These are phyloP conservation scores for Priocnemis perturbator DNA, from an alignment of 2,888 invertebrate species.

Conservation along the genomic window DNA sequence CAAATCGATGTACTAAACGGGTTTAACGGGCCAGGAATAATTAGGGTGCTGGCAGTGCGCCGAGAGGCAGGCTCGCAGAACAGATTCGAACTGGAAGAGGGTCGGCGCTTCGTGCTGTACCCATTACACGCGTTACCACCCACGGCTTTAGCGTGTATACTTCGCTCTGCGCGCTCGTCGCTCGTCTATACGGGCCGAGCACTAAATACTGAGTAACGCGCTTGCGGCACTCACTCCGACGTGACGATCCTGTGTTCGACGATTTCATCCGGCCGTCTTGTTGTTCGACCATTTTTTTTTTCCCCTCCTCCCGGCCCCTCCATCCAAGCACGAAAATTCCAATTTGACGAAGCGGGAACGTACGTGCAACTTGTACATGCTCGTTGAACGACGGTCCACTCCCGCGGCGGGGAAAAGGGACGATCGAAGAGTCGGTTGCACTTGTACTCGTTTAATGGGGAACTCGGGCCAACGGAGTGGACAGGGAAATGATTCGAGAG, in stretches of 20 bases:
- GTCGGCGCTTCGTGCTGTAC: conserved; percentile 40
- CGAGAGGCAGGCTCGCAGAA: conserved; percentile 62
- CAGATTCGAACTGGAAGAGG: conserved; percentile 60
- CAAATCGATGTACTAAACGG: conserved; percentile 71
- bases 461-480: too few relatives aligned
- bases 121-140: conserved; percentile 61
- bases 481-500: too few relatives aligned
- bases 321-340: background rate
- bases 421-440: too few relatives aligned
- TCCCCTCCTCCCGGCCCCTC: background rate
- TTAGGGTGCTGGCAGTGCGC: conserved; percentile 71
- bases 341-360: too few relatives aligned
- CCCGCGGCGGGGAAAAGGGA: too few relatives aligned
- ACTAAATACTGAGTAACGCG: conserved; percentile 53
- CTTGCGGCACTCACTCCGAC: background rate
- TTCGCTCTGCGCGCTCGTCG: background rate
- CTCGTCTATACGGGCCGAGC: conserved; percentile 35
- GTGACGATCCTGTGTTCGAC: background rate
- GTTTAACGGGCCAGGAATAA: conserved; percentile 71
- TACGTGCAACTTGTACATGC: too few relatives aligned
- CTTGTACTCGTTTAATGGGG: too few relatives aligned
- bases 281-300: background rate
- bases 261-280: background rate
- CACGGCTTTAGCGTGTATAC: conserved; percentile 37
- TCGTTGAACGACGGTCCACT: too few relatives aligned